Conservation (phyloP, 2,888 invertebrate genomes). For the Drosophila subsilvestris region DNA sequence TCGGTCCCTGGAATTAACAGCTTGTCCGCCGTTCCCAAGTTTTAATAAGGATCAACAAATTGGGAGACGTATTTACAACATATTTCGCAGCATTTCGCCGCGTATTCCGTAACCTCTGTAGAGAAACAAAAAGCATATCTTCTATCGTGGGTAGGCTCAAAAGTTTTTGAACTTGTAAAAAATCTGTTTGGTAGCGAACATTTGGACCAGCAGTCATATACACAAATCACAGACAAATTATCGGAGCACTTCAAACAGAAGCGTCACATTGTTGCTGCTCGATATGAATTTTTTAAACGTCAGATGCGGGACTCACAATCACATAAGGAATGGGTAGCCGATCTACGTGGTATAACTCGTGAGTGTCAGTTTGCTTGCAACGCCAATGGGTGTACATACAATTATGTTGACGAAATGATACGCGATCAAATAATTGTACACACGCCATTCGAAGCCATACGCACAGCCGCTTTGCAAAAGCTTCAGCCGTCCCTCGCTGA, state of each 20-base stretch:
- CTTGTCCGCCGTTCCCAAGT: too few species aligned
- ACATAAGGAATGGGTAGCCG: background rate
- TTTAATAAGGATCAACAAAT: too few species aligned
- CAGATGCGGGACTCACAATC: too few species aligned
- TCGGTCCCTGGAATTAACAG: too few species aligned
- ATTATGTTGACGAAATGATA: background rate
- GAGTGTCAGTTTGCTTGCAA: constrained; percentile 1
- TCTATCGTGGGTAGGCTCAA: too few species aligned
- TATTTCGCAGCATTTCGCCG: too few species aligned
- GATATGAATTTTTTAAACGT: background rate
- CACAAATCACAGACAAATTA: background rate
- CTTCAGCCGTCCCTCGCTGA: background rate
- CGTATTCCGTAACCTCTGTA: too few species aligned
- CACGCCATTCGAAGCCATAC: too few species aligned
- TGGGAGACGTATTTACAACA: too few species aligned
- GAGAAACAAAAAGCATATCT: too few species aligned
- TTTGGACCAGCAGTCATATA: background rate
- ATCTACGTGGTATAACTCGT: background rate
- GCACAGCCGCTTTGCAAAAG: background rate
- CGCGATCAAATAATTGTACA: background rate
- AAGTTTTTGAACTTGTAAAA: background rate
- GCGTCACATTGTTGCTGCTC: background rate
- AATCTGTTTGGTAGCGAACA: background rate
- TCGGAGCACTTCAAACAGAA: background rate
- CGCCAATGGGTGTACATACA: background rate